A percentile compares a stretch with the other conserved stretches of the same genome.
Evolutionary conservation across 2,797 vertebrate genomes (phyloP).

Genomic region (Sarcoramphus papa): DNA sequence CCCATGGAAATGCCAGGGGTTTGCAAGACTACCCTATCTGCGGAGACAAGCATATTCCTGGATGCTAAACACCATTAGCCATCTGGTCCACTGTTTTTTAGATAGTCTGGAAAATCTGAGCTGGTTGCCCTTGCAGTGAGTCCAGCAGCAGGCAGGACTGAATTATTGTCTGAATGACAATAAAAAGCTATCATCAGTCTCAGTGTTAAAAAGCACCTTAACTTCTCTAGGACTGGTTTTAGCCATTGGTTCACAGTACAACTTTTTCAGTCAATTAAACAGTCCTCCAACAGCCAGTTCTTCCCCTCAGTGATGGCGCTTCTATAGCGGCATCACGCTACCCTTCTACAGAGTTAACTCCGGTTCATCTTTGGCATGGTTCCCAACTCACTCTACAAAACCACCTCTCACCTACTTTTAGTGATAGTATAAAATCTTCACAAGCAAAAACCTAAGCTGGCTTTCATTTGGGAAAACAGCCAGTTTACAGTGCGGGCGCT

Average conservation of each 20-base stretch:
- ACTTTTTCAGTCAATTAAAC: not conserved
- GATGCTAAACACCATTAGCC: not conserved
- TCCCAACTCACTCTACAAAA: not conserved
- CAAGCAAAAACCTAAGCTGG: not conserved
- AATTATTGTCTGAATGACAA: not conserved
- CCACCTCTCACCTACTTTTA: not conserved
- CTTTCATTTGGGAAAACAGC: not conserved
- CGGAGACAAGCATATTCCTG: not conserved
- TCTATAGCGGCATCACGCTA: not conserved
- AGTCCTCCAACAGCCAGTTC: not conserved
- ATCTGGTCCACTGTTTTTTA: not conserved
- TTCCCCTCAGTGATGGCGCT: not conserved
- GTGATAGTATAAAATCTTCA: not conserved
- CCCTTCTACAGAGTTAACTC: not conserved
- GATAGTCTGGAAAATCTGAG: not conserved
- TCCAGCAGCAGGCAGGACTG: not conserved
- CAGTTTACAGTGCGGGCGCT: not conserved
- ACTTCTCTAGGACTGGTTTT: not conserved
- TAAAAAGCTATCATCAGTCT: not conserved
- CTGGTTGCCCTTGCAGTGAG: not conserved
- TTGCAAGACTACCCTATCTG: not conserved
- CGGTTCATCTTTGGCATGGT: accelerated
- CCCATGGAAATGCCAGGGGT: not conserved
- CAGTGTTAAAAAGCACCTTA: not conserved
- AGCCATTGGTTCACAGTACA: accelerated